Base-by-base conservation (phyloP, 2,113 vertebrate genomes). In the Chloebia gouldiae region DNA sequence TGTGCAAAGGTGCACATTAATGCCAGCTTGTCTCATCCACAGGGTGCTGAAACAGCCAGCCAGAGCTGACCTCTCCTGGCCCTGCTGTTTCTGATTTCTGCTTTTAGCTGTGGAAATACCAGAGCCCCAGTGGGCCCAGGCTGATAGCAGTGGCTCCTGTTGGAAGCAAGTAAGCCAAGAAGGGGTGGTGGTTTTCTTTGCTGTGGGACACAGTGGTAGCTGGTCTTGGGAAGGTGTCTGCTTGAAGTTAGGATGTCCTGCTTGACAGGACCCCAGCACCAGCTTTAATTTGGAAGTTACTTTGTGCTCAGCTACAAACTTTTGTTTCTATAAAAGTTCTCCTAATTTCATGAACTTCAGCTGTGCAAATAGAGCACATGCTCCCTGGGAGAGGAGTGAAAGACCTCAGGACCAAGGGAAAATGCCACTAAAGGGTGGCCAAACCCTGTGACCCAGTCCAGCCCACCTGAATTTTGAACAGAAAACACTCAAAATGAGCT, bases 91-190 rank as follows among this genome's bases (percentile, higher is more conserved):
- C 4, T 2, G 6, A 25, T 30, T 40, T 25, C 44, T 47, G 17
- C n/a, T 72, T 76, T 7, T 11, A 44, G 27, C 40, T 68, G 60
- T 23, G 45, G 39, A 57, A 40, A 31, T 8, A 65, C 6, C 8
- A 21, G 47, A 37, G 21, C 13, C 5, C 7, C 60, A 0, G 0
- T 10, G 24, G 7, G 4, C 27, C 7, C 49, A 17, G 31, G n/a
- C 19, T 49, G 31, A 27, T 5, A 54, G 31, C 1, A 9, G 7
- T 0, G 1, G 15, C 25, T 84, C 24, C 12, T 0, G 0, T n/a
- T 44, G 37, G 54, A 33, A 77, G 31, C 12, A 83, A 63, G 68
- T 76, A 77, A 40, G 86, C 14, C 33, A 40, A 24, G 25, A 57
- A 60, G 15, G 35, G 27, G 1, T 53, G 27, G 1, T 53, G 22